Evolutionary conservation across 2,113 vertebrate species (phyloP).

Genomic region (Toxostoma redivivum): DNA sequence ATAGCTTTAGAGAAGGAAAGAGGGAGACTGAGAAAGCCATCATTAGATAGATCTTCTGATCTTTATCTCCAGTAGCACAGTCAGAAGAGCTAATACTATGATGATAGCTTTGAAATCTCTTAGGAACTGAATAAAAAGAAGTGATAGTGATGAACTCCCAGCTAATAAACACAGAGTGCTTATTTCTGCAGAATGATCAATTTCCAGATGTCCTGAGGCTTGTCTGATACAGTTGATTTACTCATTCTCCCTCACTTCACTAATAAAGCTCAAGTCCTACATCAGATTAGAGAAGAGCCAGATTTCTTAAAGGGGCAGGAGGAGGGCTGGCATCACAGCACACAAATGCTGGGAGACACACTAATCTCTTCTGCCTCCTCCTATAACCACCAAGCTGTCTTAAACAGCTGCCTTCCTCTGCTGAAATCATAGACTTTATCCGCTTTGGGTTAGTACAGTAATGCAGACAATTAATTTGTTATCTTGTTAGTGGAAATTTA

Average conservation of each 20-base stretch:
- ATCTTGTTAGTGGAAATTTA: constrained; percentile 80
- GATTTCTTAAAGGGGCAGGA: constrained; percentile 70
- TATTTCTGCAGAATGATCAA: constrained; percentile 83
- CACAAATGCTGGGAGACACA: neutral
- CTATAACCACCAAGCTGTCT: constrained; percentile 7
- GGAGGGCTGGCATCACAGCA: neutral
- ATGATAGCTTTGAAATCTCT: constrained; percentile 81
- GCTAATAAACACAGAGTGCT: constrained; percentile 83
- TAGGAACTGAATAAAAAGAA: constrained; percentile 77
- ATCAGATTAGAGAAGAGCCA: constrained; percentile 70
- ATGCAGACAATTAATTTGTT: constrained; percentile 75
- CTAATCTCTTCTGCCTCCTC: neutral
- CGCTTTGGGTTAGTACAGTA: constrained; percentile 62
- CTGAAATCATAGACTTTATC: constrained; percentile 35
- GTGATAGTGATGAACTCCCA: constrained; percentile 81
- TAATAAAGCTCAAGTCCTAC: constrained; percentile 78
- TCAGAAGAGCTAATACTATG: constrained; percentile 76
- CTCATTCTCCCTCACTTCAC: constrained; percentile 73
- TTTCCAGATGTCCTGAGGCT: constrained; percentile 82
- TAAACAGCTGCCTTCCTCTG: constrained; percentile 38
- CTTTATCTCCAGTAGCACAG: constrained; percentile 73
- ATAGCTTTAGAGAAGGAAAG: constrained; percentile 9
- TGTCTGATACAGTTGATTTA: constrained; percentile 79
- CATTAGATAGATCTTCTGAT: constrained; percentile 77
- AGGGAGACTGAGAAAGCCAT: constrained; percentile 31